These are phyloP conservation scores for Leptinotarsa rubiginosa DNA, from an alignment of 2,888 invertebrate genomes.

Conservation along the genomic window DNA sequence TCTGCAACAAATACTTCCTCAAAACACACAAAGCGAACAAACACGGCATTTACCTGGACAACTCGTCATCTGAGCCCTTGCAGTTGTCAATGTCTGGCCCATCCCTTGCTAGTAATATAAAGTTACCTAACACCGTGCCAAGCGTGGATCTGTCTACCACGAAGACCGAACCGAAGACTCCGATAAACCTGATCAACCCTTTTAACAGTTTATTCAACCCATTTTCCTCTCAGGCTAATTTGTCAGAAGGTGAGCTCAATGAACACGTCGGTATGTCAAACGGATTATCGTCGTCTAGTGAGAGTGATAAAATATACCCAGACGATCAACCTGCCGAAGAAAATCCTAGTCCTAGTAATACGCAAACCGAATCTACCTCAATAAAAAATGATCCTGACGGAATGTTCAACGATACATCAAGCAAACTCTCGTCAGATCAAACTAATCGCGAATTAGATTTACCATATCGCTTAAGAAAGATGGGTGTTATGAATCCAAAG, in stretches of 20 bases:
- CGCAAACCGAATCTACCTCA: constrained; percentile 62
- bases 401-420: constrained; percentile 59
- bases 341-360: constrained; percentile 61
- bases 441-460: constrained; percentile 76
- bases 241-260: constrained; percentile 55
- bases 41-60: constrained; percentile 85
- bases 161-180: constrained; percentile 56
- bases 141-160: constrained; percentile 57
- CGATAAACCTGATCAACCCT: constrained; percentile 59
- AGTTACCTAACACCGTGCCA: constrained; percentile 61
- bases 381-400: constrained; percentile 61
- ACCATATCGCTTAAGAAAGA: constrained; percentile 79
- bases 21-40: constrained; percentile 98
- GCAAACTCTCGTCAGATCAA: constrained; percentile 62
- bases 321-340: constrained; percentile 59
- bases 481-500: constrained; percentile 87
- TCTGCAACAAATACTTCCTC: constrained; percentile 98
- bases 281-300: constrained; percentile 55
- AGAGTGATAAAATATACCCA: constrained; percentile 56
- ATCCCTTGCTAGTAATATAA: constrained; percentile 57
- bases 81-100: constrained; percentile 59
- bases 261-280: constrained; percentile 57
- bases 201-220: constrained; percentile 80
- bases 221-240: constrained; percentile 73
- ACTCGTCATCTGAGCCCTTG: constrained; percentile 53